These are phyloP conservation scores for Idaea dimidiata DNA, from an alignment of 2,888 invertebrate species.

Conservation along the genomic window DNA sequence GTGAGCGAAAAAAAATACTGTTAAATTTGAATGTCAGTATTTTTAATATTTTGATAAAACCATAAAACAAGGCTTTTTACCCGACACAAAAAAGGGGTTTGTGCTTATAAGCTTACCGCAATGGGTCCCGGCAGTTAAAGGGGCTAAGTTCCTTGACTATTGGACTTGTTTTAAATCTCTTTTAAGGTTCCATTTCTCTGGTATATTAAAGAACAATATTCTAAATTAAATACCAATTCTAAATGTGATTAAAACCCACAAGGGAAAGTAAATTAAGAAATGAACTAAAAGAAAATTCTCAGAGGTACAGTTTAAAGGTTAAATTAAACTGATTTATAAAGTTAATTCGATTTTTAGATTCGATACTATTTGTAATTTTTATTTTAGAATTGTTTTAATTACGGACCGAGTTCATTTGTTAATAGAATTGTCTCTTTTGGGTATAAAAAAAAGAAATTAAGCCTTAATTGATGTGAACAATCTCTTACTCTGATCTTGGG, in stretches of 20 bases:
- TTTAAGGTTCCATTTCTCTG: no score
- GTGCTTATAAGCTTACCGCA: no score
- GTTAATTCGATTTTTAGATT: background rate
- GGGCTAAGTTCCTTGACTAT: no score
- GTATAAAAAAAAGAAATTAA: background rate
- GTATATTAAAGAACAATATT: constrained; percentile 15
- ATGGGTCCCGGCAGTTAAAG: no score
- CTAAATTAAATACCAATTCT: constrained; percentile 23
- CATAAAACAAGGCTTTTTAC: no score
- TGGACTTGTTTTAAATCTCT: no score
- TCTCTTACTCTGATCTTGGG: background rate
- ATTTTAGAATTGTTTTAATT: background rate
- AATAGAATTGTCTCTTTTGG: background rate
- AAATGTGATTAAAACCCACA: constrained; percentile 13
- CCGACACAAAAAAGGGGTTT: no score
- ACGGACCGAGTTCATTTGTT: background rate
- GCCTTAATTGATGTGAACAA: background rate
- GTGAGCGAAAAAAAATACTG: no score
- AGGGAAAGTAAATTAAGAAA: background rate
- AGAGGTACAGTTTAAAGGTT: background rate
- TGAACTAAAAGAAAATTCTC: background rate
- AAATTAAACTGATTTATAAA: background rate
- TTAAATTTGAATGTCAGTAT: no score
- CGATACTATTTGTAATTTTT: background rate
- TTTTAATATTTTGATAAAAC: no score